A percentile compares a stretch with the other conserved stretches of the same genome.
Conservation (phyloP, 2,888 invertebrate genomes). For the Callimorpha dominula region DNA sequence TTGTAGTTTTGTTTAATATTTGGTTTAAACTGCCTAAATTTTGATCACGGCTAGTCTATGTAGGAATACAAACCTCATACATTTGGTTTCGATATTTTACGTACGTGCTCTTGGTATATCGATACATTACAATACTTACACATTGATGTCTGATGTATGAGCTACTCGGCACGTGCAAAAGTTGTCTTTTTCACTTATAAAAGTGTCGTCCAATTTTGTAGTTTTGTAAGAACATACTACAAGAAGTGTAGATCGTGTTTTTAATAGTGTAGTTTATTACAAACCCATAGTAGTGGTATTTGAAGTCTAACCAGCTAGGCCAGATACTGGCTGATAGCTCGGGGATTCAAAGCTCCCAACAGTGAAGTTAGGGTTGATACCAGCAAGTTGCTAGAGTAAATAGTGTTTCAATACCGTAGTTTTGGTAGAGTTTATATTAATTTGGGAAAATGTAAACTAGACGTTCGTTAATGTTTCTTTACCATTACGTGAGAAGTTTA, state of each 20-base stretch:
- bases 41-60: no score
- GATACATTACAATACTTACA: no score
- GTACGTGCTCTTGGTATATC: no score
- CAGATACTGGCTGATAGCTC: constrained; percentile 29
- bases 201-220: neutral
- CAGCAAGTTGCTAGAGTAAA: constrained; percentile 12
- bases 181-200: neutral
- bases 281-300: neutral
- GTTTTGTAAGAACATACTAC: neutral
- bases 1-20: no score
- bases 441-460: neutral
- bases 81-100: no score
- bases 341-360: constrained; percentile 25
- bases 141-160: no score
- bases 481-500: neutral
- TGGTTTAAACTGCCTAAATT: no score
- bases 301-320: neutral
- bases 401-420: constrained; percentile 4
- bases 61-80: no score
- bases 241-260: neutral
- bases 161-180: no score
- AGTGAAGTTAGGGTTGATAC: constrained; percentile 20
- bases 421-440: constrained; percentile 3
- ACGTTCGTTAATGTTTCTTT: neutral
- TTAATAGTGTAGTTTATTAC: neutral